Percentiles rank a stretch among this genome's conserved stretches.
Evolutionary conservation across 2,888 invertebrate species (phyloP).

Genomic region (Autographa gamma): DNA sequence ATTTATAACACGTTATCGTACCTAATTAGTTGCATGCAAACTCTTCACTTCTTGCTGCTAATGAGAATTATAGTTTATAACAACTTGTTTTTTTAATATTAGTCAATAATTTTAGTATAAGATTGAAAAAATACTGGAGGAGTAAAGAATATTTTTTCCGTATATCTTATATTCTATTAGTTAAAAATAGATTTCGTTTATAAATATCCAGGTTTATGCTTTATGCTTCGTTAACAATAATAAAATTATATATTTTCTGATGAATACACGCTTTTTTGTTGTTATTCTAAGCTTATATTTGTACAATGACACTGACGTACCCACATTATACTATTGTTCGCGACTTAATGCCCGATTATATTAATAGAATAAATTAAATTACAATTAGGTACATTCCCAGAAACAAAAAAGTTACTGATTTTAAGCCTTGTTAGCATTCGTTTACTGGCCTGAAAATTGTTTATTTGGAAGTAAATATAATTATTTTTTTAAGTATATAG

Average conservation of each 20-base stretch:
- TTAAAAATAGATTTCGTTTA: neutral
- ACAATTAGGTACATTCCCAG: neutral
- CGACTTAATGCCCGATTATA: conserved; percentile 8
- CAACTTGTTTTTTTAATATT: neutral
- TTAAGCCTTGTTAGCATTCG: too few relatives aligned
- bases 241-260: neutral
- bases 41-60: conserved; percentile 27
- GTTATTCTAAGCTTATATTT: neutral
- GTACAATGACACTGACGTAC: conserved; percentile 10
- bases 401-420: neutral
- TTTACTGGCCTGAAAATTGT: too few relatives aligned
- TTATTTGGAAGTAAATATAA: too few relatives aligned
- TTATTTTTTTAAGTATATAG: too few relatives aligned
- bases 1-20: conserved; percentile 22
- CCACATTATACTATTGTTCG: conserved; percentile 5
- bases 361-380: neutral
- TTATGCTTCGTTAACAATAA: neutral
- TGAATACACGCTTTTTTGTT: neutral
- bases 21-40: conserved; percentile 32
- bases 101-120: neutral
- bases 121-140: neutral
- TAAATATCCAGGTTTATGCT: neutral
- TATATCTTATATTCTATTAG: too few relatives aligned
- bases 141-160: neutral
- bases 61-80: neutral